phyloP scores from a whole-genome alignment of 2,113 vertebrate species.

The Acrocephalus arundinaceus region DNA sequence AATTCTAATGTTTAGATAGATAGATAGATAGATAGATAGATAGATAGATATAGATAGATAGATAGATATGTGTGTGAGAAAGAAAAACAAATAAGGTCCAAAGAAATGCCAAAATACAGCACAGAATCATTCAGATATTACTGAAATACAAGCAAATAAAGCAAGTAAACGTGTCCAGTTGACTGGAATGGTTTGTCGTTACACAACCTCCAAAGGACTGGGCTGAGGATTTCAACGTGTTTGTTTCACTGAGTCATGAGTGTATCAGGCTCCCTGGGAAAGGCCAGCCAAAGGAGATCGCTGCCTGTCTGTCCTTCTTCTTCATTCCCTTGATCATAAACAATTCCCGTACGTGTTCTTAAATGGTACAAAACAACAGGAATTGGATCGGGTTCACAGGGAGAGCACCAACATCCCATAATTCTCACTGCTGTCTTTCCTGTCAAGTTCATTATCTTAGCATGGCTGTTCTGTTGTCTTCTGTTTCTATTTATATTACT shows the following conservation, averaged over 20 bases:
- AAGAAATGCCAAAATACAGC: neutral
- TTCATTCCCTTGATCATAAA: slow-evolving; percentile 30
- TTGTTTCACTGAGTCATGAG: slow-evolving; percentile 53
- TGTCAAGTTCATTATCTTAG: neutral
- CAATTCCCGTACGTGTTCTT: neutral
- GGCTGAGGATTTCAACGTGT: slow-evolving; percentile 1
- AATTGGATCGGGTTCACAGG: neutral
- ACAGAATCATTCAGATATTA: neutral
- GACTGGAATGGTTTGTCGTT: neutral
- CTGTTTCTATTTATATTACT: neutral
- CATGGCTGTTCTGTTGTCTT: neutral
- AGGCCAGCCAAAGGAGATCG: slow-evolving; percentile 48
- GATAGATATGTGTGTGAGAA: neutral
- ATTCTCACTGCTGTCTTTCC: neutral
- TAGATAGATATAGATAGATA: neutral
- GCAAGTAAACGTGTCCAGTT: neutral
- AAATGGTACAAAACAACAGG: slow-evolving; percentile 29
- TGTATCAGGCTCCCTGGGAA: slow-evolving; percentile 8
- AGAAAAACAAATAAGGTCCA: neutral
- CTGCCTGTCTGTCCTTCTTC: slow-evolving; percentile 6
- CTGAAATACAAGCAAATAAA: neutral
- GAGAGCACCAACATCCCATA: neutral
- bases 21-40: neutral
- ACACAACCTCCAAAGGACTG: slow-evolving; percentile 22
- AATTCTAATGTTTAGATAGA: neutral